A percentile compares a stretch with the other conserved stretches of the same genome.
Conservation (phyloP, 2,888 invertebrate genomes). For the Formica aserva region DNA sequence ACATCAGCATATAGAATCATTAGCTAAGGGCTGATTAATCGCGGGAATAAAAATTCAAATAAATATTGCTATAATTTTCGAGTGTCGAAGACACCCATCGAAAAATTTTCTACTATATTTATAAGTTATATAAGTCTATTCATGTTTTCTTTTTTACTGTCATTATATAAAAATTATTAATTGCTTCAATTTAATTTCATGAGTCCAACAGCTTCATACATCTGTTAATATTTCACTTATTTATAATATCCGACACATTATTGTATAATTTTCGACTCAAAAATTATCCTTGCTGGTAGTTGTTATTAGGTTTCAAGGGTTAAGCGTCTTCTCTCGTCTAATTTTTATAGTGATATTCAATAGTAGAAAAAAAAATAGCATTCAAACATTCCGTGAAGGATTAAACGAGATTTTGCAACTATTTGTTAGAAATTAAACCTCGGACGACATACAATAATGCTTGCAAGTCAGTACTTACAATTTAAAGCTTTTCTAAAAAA, state of each 20-base stretch:
- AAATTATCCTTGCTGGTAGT: background rate
- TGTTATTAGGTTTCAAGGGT: background rate
- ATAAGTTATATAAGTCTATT: background rate
- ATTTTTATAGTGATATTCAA: background rate
- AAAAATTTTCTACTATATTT: background rate
- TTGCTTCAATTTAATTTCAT: background rate
- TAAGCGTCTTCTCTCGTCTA: background rate
- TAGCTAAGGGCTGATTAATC: slow-evolving; percentile 20
- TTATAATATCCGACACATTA: background rate
- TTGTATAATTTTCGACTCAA: background rate
- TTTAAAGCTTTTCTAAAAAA: background rate
- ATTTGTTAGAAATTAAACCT: background rate
- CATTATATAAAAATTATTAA: background rate
- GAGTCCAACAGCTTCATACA: background rate
- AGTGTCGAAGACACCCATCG: background rate
- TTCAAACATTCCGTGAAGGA: background rate
- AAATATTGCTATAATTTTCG: background rate
- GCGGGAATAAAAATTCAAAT: background rate
- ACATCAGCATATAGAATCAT: slow-evolving; percentile 44
- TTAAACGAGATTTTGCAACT: background rate
- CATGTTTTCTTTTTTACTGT: background rate
- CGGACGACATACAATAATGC: background rate
- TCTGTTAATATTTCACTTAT: background rate
- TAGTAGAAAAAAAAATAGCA: background rate
- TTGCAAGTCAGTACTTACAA: background rate